Conservation (phyloP, 2,113 vertebrate species). For the Chlamydotis undulata region DNA sequence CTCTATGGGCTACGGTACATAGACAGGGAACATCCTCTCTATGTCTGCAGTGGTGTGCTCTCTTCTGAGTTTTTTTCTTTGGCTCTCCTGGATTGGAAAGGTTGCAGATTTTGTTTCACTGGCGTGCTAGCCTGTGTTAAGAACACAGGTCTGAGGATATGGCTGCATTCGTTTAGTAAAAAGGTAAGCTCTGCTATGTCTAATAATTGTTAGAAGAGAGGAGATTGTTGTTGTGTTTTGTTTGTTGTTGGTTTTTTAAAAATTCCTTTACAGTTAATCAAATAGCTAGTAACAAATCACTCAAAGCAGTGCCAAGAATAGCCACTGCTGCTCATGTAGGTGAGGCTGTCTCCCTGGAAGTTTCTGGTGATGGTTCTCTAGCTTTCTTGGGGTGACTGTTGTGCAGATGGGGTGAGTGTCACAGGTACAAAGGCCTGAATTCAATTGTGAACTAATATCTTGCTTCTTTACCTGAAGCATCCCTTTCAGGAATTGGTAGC, state of each 20-base stretch:
- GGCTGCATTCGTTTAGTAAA: background rate
- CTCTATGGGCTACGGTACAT: fast-evolving
- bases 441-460: background rate
- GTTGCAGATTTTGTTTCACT: background rate
- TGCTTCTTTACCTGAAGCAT: background rate
- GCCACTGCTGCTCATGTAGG: background rate
- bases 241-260: background rate
- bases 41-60: background rate
- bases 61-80: background rate
- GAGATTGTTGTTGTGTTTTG: background rate
- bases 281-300: background rate
- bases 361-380: background rate
- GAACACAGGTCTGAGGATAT: background rate
- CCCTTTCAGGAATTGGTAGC: background rate
- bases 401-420: background rate
- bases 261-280: background rate
- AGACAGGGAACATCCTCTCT: background rate
- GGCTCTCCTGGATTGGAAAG: background rate
- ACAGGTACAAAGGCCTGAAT: background rate
- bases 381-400: background rate
- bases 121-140: background rate
- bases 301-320: background rate
- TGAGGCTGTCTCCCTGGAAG: background rate
- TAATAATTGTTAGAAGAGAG: background rate
- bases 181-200: background rate